These are phyloP conservation scores for Brachyptera risi DNA, from an alignment of 2,888 invertebrate species.

Conservation along the genomic window DNA sequence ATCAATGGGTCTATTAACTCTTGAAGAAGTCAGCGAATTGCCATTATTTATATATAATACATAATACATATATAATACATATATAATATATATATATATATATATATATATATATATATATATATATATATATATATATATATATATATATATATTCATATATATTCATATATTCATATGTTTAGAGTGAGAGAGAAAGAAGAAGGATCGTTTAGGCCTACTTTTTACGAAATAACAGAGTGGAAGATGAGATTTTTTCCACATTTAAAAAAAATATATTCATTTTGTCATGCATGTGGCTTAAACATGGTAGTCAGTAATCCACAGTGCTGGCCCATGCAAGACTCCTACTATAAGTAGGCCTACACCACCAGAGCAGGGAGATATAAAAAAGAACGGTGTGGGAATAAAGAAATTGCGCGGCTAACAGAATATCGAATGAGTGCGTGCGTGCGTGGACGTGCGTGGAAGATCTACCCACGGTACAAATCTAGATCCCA, in stretches of 20 bases:
- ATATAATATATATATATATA: conserved; percentile 7
- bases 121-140: conserved; percentile 13
- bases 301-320: neutral
- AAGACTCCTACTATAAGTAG: too few species aligned
- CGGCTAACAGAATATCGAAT: too few species aligned
- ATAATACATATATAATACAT: conserved; percentile 7
- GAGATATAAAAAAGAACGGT: too few species aligned
- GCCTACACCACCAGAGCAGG: too few species aligned
- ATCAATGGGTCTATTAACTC: neutral
- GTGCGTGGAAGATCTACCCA: neutral
- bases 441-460: conserved; percentile 5
- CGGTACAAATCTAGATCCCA: conserved; percentile 3
- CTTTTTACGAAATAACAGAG: too few species aligned
- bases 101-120: conserved; percentile 13
- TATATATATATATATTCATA: conserved; percentile 9
- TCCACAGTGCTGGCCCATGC: neutral
- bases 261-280: too few species aligned
- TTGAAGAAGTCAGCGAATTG: too few species aligned
- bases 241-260: too few species aligned
- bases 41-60: neutral
- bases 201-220: too few species aligned
- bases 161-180: conserved; percentile 5
- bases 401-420: too few species aligned
- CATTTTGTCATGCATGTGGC: neutral
- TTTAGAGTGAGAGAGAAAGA: too few species aligned